Evolutionary conservation across 2,888 invertebrate genomes (phyloP).

Genomic region (Chloromyia formosa): DNA sequence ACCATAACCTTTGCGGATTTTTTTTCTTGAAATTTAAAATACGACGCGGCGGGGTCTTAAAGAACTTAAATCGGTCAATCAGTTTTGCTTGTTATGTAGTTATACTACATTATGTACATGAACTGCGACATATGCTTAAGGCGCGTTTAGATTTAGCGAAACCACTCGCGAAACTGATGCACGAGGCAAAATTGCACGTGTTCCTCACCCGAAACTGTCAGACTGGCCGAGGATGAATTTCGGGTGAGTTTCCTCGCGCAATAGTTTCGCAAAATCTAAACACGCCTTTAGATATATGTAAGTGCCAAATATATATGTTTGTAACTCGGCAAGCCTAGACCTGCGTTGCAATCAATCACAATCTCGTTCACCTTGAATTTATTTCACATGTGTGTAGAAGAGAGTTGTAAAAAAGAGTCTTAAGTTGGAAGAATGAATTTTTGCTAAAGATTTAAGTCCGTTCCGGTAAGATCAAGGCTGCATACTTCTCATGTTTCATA

Average conservation of each 20-base stretch:
- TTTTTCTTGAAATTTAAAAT: not conserved
- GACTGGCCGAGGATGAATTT: too few species aligned
- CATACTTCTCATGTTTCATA: not conserved
- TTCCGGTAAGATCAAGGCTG: conserved; percentile 28
- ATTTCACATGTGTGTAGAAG: not conserved
- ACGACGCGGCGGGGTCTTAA: too few species aligned
- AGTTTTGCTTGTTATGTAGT: too few species aligned
- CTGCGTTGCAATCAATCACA: conserved; percentile 36
- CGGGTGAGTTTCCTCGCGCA: too few species aligned
- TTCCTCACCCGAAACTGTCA: too few species aligned
- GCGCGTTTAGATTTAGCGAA: too few species aligned
- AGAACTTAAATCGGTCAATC: too few species aligned
- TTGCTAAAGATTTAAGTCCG: conserved; percentile 2
- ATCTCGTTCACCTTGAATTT: conserved; percentile 33
- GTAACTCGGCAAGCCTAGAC: not conserved
- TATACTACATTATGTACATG: too few species aligned
- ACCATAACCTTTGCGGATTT: not conserved
- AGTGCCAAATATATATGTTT: not conserved
- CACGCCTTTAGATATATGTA: not conserved
- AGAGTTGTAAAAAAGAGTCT: conserved; percentile 1
- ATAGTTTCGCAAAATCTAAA: too few species aligned
- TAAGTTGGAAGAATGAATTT: conserved; percentile 16
- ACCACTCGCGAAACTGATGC: too few species aligned
- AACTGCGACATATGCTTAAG: too few species aligned
- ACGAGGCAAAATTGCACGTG: too few species aligned